Base-by-base conservation (phyloP, 2,888 invertebrate species). In the Netelia virgata region DNA sequence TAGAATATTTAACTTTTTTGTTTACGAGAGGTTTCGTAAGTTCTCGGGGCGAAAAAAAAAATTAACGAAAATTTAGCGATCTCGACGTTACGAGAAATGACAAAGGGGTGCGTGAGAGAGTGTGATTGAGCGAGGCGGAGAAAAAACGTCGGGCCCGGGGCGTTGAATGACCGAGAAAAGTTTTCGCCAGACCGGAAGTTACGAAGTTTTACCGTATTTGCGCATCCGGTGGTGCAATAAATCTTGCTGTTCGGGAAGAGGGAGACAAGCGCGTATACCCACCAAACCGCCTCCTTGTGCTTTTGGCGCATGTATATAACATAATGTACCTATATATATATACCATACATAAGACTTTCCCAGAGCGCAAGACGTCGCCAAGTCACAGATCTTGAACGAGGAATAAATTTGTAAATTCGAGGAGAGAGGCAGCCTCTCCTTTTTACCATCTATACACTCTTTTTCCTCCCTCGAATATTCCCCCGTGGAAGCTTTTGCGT, bases 131-230 rank as follows among this genome's bases (percentile, higher is more conserved):
- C 28, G 72, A 47, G 57, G 53, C 50, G 55, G 70, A 53, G 41
- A 73, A 79, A 82, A 81, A 78, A 72, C 76, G 43, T 41, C 61
- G 47, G 63, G 63, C 53, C 63, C 57, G 63, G 81, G 78, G 75
- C 80, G 83, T 86, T 80, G 84, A 79, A 84, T 80, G 86, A 74
- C 85, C 82, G 88, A 91, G 91, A 90, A 92, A 93, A 92, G 90
- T 93, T 93, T 91, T 90, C 91, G 90, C 89, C 90, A 91, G 89
- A 89, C 89, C 92, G 93, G 93, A 93, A 92, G 90, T 91, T 87
- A 89, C 89, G 90, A 93, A 93, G 93, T 92, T 92, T 92, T 91
- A 93, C 92, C 93, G 93, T 93, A 93, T 93, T 93, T 92, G 92
- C 92, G 91, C 92, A 92, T 93, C 93, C 93, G 93, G 92, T 83